phyloP scores from a whole-genome alignment of 2,113 vertebrate species.

The Tichodroma muraria region DNA sequence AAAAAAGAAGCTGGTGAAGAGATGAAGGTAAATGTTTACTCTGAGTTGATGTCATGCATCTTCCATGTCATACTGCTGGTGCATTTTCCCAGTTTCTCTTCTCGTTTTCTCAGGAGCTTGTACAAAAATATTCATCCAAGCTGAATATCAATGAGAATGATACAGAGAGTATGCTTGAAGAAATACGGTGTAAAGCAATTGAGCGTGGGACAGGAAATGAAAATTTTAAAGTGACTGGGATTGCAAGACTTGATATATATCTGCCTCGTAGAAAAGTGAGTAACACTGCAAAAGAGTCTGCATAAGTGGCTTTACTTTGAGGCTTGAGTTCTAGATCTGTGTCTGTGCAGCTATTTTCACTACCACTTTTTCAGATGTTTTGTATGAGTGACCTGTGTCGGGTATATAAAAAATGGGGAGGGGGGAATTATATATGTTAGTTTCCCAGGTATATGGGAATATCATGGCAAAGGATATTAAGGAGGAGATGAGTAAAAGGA shows the following conservation, averaged over 20 bases:
- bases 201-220: constrained; percentile 82
- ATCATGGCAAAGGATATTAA: background rate
- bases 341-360: background rate
- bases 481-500: background rate
- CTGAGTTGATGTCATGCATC: background rate
- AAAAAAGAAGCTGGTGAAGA: constrained; percentile 69
- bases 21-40: constrained; percentile 74
- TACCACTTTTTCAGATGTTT: background rate
- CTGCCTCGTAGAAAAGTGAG: constrained; percentile 79
- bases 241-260: constrained; percentile 86
- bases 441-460: background rate
- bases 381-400: background rate
- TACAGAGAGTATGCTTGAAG: constrained; percentile 78
- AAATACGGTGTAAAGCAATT: constrained; percentile 80
- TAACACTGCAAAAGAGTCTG: background rate
- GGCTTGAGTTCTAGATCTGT: background rate
- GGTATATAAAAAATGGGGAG: background rate
- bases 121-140: constrained; percentile 75
- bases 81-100: background rate
- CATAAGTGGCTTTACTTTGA: background rate
- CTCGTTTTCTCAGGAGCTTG: constrained; percentile 75
- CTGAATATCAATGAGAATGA: constrained; percentile 69
- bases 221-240: constrained; percentile 77
- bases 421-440: background rate
- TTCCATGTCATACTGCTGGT: background rate